These are phyloP conservation scores for Sialis fuliginosa DNA, from an alignment of 2,888 invertebrate species.

Conservation along the genomic window DNA sequence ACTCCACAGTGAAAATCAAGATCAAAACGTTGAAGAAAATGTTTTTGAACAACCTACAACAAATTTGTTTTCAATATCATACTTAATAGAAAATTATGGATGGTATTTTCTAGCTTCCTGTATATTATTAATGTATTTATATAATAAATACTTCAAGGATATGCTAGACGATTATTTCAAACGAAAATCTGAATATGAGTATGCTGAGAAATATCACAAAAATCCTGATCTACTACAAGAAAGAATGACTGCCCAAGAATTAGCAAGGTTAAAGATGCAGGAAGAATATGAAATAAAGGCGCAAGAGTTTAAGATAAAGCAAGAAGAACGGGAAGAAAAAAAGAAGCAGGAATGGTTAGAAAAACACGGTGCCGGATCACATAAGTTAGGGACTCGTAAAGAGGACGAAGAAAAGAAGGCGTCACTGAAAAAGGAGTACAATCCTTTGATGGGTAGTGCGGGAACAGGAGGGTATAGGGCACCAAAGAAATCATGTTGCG, in stretches of 20 bases:
- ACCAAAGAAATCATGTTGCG: constrained; percentile 20
- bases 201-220: constrained; percentile 28
- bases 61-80: too few relatives aligned
- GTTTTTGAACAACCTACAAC: too few relatives aligned
- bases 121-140: constrained; percentile 18
- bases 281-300: constrained; percentile 22
- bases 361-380: constrained; percentile 13
- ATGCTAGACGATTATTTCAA: constrained; percentile 18
- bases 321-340: constrained; percentile 21
- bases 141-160: constrained; percentile 19
- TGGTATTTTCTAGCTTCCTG: constrained; percentile 22
- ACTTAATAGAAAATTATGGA: constrained; percentile 17
- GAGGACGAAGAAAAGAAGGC: constrained; percentile 5
- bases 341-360: constrained; percentile 16
- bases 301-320: constrained; percentile 18
- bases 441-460: constrained; percentile 21
- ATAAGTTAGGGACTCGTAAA: constrained; percentile 15
- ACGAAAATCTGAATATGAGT: constrained; percentile 21
- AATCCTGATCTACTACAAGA: constrained; percentile 25
- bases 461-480: constrained; percentile 19
- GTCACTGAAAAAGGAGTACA: constrained; percentile 17
- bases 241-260: constrained; percentile 21
- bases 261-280: constrained; percentile 23
- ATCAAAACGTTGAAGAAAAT: too few relatives aligned
- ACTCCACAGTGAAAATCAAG: too few relatives aligned